phyloP scores from a whole-genome alignment of 2,888 invertebrate genomes.

The Morinoia aosen region DNA sequence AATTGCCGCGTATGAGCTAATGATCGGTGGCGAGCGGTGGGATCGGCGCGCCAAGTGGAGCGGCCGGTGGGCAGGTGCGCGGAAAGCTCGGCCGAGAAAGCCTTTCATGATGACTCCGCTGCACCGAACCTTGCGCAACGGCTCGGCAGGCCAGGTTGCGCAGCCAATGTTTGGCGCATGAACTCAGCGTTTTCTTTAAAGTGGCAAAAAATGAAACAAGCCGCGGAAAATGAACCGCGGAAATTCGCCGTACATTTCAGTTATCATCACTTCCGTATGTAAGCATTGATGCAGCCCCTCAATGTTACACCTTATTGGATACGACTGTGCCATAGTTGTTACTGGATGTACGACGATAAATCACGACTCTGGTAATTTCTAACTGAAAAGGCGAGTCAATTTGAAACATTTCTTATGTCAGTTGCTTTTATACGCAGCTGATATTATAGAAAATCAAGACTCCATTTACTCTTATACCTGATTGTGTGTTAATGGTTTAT shows the following conservation, averaged over 20 bases:
- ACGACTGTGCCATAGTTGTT: neutral
- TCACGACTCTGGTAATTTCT: neutral
- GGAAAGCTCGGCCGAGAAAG: slow-evolving; percentile 30
- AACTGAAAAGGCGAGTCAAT: neutral
- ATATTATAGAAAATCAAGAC: neutral
- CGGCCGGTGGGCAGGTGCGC: neutral
- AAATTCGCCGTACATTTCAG: neutral
- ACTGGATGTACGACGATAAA: neutral
- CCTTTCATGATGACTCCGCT: slow-evolving; percentile 51
- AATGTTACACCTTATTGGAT: neutral
- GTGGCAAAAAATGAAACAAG: neutral
- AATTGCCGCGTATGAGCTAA: neutral
- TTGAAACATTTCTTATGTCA: neutral
- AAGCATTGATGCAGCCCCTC: neutral
- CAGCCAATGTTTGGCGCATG: neutral
- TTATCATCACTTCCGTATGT: neutral
- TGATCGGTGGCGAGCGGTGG: slow-evolving; percentile 12
- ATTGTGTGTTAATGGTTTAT: no score
- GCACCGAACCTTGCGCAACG: slow-evolving; percentile 27
- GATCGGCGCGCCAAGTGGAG: neutral
- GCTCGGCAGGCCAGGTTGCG: slow-evolving; percentile 8
- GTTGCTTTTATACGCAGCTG: neutral
- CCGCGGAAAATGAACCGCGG: neutral
- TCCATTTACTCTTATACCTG: neutral
- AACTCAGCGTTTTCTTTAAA: neutral